Base-by-base conservation (phyloP, 2,113 vertebrate species). In the Leptobrachium leishanense region DNA sequence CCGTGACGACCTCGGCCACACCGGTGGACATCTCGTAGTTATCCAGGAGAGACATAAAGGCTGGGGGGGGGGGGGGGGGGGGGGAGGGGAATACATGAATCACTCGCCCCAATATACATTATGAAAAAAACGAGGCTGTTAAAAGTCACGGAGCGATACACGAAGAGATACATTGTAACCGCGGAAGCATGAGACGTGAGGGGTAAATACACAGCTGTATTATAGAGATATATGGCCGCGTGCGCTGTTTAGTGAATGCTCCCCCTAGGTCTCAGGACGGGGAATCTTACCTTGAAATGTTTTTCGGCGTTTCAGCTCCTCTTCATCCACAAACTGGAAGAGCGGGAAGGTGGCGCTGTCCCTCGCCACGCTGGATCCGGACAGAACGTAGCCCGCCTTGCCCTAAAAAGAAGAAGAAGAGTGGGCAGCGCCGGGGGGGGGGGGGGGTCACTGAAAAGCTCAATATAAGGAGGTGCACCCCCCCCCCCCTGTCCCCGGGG, bases 21-120 rank as follows among this genome's bases (percentile, higher is more conserved):
- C 92, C 92, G 0, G 92, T 94, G 64, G 92, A 90, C 82, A 81
- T 81, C 88, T 93, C 91, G 68, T 94, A 95, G 85, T 95, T 96
- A 88, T 95, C 92, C 89, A 95, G 72, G 62, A 94, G 82, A 15
- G 87, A 90, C 59, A 94, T 88, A 75, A 96, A 96, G 46, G 90
- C 95, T 97, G 20, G 20, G 20, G 20, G 20, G 20, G 20, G 20
- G 20, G 20, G 73, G 2, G 82, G 2, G 65, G 20, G 20, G 20
- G 20, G 20, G 20, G 20, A 1, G 73, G 2, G 82, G 2, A 63
- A 31, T 31, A 31, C 20, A 31, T 31, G 20, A 31, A 31, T 31
- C 20, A 31, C 20, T 31, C 20, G 20, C 20, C 20, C 20, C 20
- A 31, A 31, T 31, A 31, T 31, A 31, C 20, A 31, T 31, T 31